Evolutionary conservation across 2,888 invertebrate genomes (phyloP), one percentile per base, ranked within the genome.

Genomic region (Drosophila nr. fundita): DNA sequence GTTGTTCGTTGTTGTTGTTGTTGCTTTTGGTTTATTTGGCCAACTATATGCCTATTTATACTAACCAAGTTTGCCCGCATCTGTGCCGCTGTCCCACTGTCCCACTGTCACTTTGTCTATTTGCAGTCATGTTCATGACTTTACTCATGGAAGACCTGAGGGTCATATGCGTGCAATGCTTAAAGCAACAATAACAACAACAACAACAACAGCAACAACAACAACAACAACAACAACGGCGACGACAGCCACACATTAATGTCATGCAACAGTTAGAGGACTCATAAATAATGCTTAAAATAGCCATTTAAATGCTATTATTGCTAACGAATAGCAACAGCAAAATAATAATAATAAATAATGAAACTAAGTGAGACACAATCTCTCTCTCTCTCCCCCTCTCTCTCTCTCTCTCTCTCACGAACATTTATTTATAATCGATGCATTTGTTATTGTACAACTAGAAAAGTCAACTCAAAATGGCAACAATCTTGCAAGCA

Each of bases 241-340:
- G 73, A 73, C 80, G 68, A 68, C 67, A 73, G 81, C 65, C 65
- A 66, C 68, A 77, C 74, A 78, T 77, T 85, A 67, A 73, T 82
- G 80, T 80, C 87, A 80, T 71, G 73, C 85, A 76, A 76, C 70
- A 71, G 78, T 73, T 76, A 60, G 65, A 73, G 71, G 49, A 74
- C 69, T 76, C 80, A 85, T 87, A 84, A 87, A 84, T 87, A 82
- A 84, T 80, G 80, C 82, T 84, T 73, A 80, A 87, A 82, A 86
- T 81, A 81, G 81, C 87, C 84, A 83, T 83, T 86, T 83, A 87
- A 83, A 81, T 81, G 80, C 64, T 83, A 85, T 70, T 82, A 76
- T 68, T 86, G 80, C 71, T 60, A 52, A 42, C 29, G 50, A 55
- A n/a, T n/a, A 42, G 38, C 21, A 49, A n/a, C 32, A 48, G 36